Conservation (phyloP, 2,797 vertebrate species). For the Chrysolophus pictus region DNA sequence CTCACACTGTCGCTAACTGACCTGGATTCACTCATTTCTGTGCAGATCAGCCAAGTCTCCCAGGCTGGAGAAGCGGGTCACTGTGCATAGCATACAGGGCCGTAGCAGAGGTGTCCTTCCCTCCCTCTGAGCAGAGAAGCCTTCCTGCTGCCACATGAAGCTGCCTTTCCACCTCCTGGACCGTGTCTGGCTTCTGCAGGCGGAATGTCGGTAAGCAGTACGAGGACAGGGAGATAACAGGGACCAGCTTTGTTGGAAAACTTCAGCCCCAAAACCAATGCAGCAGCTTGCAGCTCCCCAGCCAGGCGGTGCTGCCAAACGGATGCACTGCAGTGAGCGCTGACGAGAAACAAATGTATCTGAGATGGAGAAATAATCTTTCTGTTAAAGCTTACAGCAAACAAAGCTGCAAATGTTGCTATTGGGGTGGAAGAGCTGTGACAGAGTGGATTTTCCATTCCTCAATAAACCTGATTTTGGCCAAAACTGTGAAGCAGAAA, state of each 20-base stretch:
- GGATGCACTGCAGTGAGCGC: not conserved
- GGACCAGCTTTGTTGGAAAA: not conserved
- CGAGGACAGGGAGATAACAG: not conserved
- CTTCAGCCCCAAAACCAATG: not conserved
- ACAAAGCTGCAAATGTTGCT: conserved; percentile 25
- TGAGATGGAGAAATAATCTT: conserved; percentile 30
- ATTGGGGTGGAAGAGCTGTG: not conserved
- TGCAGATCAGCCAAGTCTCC: conserved; percentile 16
- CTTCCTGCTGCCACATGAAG: not conserved
- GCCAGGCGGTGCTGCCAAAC: not conserved
- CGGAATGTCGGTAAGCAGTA: not conserved
- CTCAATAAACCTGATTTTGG: not conserved
- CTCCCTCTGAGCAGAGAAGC: not conserved
- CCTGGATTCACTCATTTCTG: conserved; percentile 23
- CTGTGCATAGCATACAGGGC: rapidly evolving
- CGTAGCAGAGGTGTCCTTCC: not conserved
- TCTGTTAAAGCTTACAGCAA: conserved; percentile 21
- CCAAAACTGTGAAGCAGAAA: not conserved
- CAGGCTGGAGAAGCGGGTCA: conserved; percentile 50
- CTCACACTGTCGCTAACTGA: not conserved
- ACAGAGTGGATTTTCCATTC: not conserved
- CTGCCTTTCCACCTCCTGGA: not conserved
- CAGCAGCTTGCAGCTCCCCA: not conserved
- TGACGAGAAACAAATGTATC: conserved; percentile 37
- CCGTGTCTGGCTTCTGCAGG: not conserved